These are phyloP conservation scores for Seriola dumerili DNA, from an alignment of 2,113 vertebrate species.

Conservation along the genomic window DNA sequence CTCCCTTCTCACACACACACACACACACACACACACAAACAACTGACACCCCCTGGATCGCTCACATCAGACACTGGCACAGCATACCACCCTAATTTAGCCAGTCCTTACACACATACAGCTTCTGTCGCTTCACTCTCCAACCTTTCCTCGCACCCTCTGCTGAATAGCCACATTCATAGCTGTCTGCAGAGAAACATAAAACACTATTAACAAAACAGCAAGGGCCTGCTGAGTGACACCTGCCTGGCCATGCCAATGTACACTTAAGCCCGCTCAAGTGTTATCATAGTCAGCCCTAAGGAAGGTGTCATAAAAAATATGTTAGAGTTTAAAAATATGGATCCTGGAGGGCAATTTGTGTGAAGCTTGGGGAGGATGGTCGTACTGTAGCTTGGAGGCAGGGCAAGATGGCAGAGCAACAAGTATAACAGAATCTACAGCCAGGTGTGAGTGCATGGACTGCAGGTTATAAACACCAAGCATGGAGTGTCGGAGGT, in stretches of 20 bases:
- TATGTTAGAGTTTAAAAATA: conserved; percentile 46
- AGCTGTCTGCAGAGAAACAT: conserved; percentile 60
- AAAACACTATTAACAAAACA: conserved; percentile 74
- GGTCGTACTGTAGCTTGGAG: conserved; percentile 5
- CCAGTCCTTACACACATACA: conserved; percentile 33
- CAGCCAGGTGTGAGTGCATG: conserved; percentile 61
- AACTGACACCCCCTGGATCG: conserved; percentile 57
- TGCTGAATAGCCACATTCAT: conserved; percentile 78
- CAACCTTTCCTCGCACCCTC: conserved; percentile 39
- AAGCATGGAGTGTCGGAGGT: conserved; percentile 13
- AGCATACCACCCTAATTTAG: conserved; percentile 26
- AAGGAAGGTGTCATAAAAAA: conserved; percentile 64
- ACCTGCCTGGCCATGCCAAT: conserved; percentile 71
- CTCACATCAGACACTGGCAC: conserved; percentile 67
- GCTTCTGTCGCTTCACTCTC: conserved; percentile 60
- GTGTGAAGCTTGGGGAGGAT: neutral
- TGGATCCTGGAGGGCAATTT: conserved; percentile 34
- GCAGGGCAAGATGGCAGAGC: conserved; percentile 26
- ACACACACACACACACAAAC: conserved; percentile 35
- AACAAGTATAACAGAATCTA: conserved; percentile 54
- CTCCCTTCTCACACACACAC: neutral
- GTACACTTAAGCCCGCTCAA: conserved; percentile 59
- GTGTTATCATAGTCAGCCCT: conserved; percentile 69
- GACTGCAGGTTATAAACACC: conserved; percentile 49
- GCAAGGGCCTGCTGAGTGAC: conserved; percentile 67